Evolutionary conservation across 2,797 vertebrate species (phyloP), one percentile per base, ranked within the genome.

Genomic region (Falco naumanni): DNA sequence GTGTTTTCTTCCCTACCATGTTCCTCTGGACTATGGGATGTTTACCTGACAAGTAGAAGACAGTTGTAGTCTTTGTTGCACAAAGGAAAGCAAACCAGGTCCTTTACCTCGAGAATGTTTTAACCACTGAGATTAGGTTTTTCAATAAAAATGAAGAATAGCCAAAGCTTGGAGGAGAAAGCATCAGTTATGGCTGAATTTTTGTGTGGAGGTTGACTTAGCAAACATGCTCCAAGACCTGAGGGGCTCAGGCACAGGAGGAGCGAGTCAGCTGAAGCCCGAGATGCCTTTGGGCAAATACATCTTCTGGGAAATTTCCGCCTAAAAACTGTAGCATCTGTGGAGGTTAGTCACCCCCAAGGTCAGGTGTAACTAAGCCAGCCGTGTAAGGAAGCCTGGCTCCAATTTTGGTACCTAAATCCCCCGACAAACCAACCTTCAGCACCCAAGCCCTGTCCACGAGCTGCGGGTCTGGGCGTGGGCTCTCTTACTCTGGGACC

Each of bases 41-140:
- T 86, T 90, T 81, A 96, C 94, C 79, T 96, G 87, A 80, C 28
- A 85, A 78, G 50, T 11, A 54, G 63, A 64, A 66, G 26, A 77
- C 33, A 11, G 16, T 6, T n/a, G 16, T 90, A 76, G n/a, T 41
- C 77, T 76, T 93, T 57, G 59, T 65, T 21, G 50, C 26, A 39
- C 45, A 83, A 56, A 89, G 11, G 37, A 75, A 41, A 68, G n/a
- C 2, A 72, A 82, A 72, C 5, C 22, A 64, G 31, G n/a, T 41
- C 43, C n/a, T 87, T 56, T 15, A 41, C 7, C 45, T 83, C 0
- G 0, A 91, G 53, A 78, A 68, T 16, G n/a, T 50, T 74, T 68
- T 50, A 41, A 53, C 15, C 31, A 33, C 13, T 10, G n/a, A 60
- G 10, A 25, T 50, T 34, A 60, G 10, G 22, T 50, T 34, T 64